Evolutionary conservation across 92 coral and sea anemone species (phyloP).

Genomic region (Heteractis magnifica): DNA sequence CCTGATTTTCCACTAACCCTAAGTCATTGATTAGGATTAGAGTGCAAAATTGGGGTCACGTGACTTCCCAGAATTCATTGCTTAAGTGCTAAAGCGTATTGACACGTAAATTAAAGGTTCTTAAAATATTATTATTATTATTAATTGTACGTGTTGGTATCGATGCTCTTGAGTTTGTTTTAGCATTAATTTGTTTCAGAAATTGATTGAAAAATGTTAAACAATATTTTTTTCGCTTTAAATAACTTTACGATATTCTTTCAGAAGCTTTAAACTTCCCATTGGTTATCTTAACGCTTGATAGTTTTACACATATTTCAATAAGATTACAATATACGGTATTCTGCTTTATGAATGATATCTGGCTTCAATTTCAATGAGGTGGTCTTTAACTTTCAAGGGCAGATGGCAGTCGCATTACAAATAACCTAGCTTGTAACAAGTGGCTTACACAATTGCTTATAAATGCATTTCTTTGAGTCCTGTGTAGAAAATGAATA

Average conservation of each 20-base stretch:
- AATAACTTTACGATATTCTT: not conserved
- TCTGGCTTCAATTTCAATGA: not conserved
- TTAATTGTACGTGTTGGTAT: no score
- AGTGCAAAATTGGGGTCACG: no score
- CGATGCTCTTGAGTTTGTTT: no score
- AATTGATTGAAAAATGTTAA: no score
- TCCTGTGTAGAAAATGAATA: constrained; percentile 1
- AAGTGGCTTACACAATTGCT: not conserved
- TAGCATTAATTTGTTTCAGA: no score
- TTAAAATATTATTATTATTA: no score
- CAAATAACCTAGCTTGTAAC: not conserved
- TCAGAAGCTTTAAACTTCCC: not conserved
- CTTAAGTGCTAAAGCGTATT: no score
- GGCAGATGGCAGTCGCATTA: not conserved
- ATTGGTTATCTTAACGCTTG: constrained; percentile 1
- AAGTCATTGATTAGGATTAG: no score
- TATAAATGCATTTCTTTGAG: not conserved
- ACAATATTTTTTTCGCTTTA: no score
- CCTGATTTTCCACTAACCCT: no score
- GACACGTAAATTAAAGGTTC: no score
- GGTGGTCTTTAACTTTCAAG: not conserved
- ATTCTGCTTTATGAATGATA: not conserved
- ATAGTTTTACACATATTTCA: not conserved
- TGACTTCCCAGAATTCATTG: no score
- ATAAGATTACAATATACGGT: not conserved